Percentiles rank a stretch among this genome's conserved stretches.
Evolutionary conservation across 2,888 invertebrate species (phyloP).

Genomic region (Tetragonula carbonaria): DNA sequence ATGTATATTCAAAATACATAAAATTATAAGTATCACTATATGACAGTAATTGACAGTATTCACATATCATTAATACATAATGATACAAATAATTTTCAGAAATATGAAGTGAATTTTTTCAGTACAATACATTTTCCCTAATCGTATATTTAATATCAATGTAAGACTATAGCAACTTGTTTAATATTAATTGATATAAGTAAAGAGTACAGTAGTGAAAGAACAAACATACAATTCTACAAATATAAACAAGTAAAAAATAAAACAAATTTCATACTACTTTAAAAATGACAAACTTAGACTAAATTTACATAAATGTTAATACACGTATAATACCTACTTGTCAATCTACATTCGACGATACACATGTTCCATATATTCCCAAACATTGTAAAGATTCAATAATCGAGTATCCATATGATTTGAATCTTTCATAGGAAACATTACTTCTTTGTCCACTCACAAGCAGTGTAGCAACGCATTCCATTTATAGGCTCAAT

Average conservation of each 20-base stretch:
- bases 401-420: slow-evolving; percentile 26
- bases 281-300: not conserved
- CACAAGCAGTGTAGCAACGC: slow-evolving; percentile 53
- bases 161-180: not conserved
- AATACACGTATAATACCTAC: slow-evolving; percentile 55
- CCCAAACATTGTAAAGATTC: slow-evolving; percentile 19
- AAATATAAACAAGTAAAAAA: not conserved
- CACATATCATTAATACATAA: not conserved
- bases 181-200: not conserved
- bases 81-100: not conserved
- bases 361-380: slow-evolving; percentile 36
- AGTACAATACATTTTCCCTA: not conserved
- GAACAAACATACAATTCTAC: not conserved
- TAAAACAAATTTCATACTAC: not conserved
- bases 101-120: not conserved
- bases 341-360: slow-evolving; percentile 49
- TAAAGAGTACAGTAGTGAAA: not conserved
- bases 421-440: slow-evolving; percentile 32
- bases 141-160: not conserved
- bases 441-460: slow-evolving; percentile 38
- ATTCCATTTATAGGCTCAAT: slow-evolving; percentile 42
- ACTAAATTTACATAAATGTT: slow-evolving; percentile 15
- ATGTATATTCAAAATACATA: too few species aligned
- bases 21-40: too few species aligned
- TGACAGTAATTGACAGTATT: too few species aligned